Conservation (phyloP, 2,888 invertebrate species). For the Chrysina gloriosa region DNA sequence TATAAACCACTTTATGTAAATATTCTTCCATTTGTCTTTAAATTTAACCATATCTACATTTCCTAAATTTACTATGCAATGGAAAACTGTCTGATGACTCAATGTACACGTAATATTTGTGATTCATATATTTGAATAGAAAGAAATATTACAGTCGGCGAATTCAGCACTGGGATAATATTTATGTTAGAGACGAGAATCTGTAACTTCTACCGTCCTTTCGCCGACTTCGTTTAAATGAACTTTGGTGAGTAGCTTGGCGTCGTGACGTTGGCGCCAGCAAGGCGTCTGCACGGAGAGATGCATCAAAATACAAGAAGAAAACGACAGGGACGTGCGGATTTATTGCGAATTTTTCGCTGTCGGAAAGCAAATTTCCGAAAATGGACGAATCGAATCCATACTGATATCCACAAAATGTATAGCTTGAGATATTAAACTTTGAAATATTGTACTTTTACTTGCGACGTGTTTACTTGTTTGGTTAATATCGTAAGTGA, state of each 20-base stretch:
- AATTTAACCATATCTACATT: no score
- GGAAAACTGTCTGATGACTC: not conserved
- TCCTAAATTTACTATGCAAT: no score
- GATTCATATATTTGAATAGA: constrained; percentile 23
- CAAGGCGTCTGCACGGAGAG: constrained; percentile 45
- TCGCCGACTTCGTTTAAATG: constrained; percentile 38
- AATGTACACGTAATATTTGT: constrained; percentile 3
- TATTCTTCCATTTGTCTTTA: not conserved
- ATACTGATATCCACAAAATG: not conserved
- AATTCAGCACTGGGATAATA: constrained; percentile 29
- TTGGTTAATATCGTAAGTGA: not conserved
- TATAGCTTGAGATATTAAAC: not conserved
- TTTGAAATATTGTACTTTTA: constrained; percentile 2
- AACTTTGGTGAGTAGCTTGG: constrained; percentile 43
- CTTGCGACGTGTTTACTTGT: not conserved
- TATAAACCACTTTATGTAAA: no score
- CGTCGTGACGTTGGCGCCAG: constrained; percentile 47
- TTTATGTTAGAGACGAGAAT: constrained; percentile 28
- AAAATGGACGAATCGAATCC: not conserved
- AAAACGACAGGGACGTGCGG: constrained; percentile 39
- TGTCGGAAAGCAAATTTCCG: not conserved
- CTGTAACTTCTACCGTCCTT: constrained; percentile 6
- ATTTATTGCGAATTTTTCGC: constrained; percentile 40
- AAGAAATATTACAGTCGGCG: constrained; percentile 11
- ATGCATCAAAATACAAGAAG: constrained; percentile 47